Percentiles rank a stretch among this genome's conserved stretches.
Conservation (phyloP, 2,888 invertebrate genomes). For the Xiphydria camelus region DNA sequence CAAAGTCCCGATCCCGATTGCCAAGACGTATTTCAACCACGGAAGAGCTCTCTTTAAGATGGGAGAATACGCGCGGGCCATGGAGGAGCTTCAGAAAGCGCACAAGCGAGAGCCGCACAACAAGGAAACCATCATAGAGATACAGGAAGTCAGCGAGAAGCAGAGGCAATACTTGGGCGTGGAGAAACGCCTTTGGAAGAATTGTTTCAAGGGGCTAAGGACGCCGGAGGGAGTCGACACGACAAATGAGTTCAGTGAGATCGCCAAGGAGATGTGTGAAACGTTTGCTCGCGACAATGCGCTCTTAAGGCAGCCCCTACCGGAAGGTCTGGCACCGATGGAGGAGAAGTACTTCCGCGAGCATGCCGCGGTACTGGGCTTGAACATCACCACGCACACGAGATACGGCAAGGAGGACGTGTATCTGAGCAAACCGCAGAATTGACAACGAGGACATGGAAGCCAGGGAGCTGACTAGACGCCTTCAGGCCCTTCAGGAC, state of each 20-base stretch:
- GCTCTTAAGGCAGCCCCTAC: slow-evolving; percentile 59
- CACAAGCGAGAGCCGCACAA: slow-evolving; percentile 62
- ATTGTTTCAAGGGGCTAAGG: slow-evolving; percentile 40
- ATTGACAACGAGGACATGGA: too few relatives aligned
- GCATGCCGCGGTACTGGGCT: slow-evolving; percentile 58
- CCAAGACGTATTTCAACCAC: slow-evolving; percentile 61
- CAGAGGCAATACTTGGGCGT: slow-evolving; percentile 48
- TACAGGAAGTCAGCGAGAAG: slow-evolving; percentile 49
- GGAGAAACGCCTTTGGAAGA: slow-evolving; percentile 53
- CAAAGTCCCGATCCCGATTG: slow-evolving; percentile 47
- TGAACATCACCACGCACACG: slow-evolving; percentile 53
- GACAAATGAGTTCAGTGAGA: slow-evolving; percentile 43
- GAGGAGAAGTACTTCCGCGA: slow-evolving; percentile 60
- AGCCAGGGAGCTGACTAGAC: too few relatives aligned
- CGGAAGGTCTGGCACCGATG: slow-evolving; percentile 56
- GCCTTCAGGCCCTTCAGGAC: too few relatives aligned
- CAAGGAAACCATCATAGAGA: slow-evolving; percentile 62
- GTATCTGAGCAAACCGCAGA: slow-evolving; percentile 26
- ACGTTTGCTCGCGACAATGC: slow-evolving; percentile 58
- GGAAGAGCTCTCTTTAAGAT: slow-evolving; percentile 70
- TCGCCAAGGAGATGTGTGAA: slow-evolving; percentile 59
- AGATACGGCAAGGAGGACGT: slow-evolving; percentile 38
- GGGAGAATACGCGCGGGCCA: slow-evolving; percentile 65
- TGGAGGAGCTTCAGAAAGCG: slow-evolving; percentile 62
- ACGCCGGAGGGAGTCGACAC: slow-evolving; percentile 20